These are phyloP conservation scores for Lithodes maja DNA, from an alignment of 2,888 invertebrate genomes.

Conservation along the genomic window DNA sequence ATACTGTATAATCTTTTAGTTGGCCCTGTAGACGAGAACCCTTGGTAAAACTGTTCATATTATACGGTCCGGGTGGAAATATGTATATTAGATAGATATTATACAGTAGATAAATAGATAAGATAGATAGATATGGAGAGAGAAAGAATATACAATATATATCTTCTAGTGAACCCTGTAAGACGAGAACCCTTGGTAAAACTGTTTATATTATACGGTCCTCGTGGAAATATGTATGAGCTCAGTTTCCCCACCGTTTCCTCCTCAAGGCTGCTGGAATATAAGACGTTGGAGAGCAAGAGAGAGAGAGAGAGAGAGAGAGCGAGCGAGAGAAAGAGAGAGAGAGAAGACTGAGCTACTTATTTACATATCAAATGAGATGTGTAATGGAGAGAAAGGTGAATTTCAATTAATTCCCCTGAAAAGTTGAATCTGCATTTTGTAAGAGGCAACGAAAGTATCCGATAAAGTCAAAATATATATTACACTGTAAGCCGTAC, in stretches of 20 bases:
- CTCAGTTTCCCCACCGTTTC: not conserved
- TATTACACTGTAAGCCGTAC: too few species aligned
- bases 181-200: not conserved
- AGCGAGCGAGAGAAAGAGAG: conserved; percentile 15
- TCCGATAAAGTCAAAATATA: too few species aligned
- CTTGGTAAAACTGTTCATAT: not conserved
- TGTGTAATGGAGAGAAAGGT: not conserved
- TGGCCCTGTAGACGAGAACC: not conserved
- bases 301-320: conserved; percentile 45
- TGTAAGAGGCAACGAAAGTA: not conserved
- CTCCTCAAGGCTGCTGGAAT: not conserved
- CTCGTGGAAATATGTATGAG: not conserved
- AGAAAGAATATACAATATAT: not conserved
- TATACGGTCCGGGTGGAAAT: not conserved
- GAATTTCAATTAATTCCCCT: not conserved
- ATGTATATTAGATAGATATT: too few species aligned
- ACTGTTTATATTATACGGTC: not conserved
- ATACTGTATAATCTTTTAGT: not conserved
- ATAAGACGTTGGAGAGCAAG: conserved; percentile 1
- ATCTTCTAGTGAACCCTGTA: not conserved
- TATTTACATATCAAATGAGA: not conserved
- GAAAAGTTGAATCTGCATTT: not conserved
- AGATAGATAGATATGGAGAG: not conserved
- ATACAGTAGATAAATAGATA: too few species aligned
- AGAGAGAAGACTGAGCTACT: not conserved